Conservation (phyloP, 1,140 invertebrate genomes). For the Bombus cullumanus region DNA sequence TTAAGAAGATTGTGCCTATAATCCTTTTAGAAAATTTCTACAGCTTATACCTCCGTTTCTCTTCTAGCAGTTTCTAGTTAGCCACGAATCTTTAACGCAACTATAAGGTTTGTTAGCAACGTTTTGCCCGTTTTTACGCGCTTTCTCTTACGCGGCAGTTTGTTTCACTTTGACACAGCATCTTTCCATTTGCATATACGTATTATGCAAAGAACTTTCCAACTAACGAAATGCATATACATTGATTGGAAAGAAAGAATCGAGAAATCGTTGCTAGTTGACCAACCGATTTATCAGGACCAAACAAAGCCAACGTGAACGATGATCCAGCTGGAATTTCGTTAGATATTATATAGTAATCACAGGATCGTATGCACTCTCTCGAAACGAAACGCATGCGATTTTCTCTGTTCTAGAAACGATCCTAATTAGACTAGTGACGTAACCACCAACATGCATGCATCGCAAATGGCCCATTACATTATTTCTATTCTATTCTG, state of each 20-base stretch:
- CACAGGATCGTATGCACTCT: not conserved
- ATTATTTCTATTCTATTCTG: slow-evolving; percentile 4
- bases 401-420: slow-evolving; percentile 44
- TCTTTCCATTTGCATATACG: slow-evolving; percentile 34
- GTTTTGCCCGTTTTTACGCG: slow-evolving; percentile 25
- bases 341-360: not conserved
- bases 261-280: not conserved
- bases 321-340: not conserved
- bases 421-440: slow-evolving; percentile 33
- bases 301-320: not conserved
- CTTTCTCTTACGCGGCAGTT: slow-evolving; percentile 37
- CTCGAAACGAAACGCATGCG: not conserved
- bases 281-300: not conserved
- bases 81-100: not conserved
- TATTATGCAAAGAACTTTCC: slow-evolving; percentile 43
- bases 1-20: too few relatives aligned
- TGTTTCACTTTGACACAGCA: slow-evolving; percentile 15
- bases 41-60: not conserved
- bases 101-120: not conserved
- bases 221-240: not conserved
- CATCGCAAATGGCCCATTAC: slow-evolving; percentile 31
- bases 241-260: not conserved
- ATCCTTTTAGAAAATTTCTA: not conserved
- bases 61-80: not conserved
- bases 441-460: slow-evolving; percentile 15